Evolutionary conservation across 2,797 vertebrate species (phyloP).

Genomic region (Epinephelus malabaricus): DNA sequence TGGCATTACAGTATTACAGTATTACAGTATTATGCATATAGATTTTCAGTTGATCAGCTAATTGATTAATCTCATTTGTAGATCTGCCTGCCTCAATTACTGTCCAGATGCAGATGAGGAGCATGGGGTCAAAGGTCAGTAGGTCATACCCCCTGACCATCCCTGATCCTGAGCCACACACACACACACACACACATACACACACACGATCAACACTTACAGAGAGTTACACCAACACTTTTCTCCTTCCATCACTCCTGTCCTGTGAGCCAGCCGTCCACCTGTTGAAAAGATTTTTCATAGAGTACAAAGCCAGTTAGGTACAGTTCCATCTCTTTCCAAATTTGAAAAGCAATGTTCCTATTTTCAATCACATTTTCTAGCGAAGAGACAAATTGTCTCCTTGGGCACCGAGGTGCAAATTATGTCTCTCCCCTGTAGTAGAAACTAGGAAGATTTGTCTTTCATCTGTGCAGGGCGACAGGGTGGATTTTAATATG

Average conservation of each 20-base stretch:
- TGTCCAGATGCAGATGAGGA: constrained; percentile 20
- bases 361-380: constrained; percentile 17
- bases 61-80: background rate
- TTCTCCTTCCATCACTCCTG: background rate
- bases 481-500: constrained; percentile 3
- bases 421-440: constrained; percentile 6
- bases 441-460: background rate
- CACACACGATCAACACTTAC: background rate
- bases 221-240: background rate
- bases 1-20: no score
- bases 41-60: background rate
- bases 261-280: background rate
- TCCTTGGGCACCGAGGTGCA: background rate
- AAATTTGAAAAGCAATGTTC: background rate
- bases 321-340: constrained; percentile 9
- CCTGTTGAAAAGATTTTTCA: background rate
- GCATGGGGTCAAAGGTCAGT: constrained; percentile 6
- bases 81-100: background rate
- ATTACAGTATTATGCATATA: no score
- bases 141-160: background rate
- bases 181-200: background rate
- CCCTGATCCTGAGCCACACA: background rate
- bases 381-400: constrained; percentile 1
- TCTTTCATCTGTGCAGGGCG: constrained; percentile 13
- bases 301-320: background rate